Conservation (phyloP, 2,797 vertebrate genomes). For the Cryptoblepharus egeriae region DNA sequence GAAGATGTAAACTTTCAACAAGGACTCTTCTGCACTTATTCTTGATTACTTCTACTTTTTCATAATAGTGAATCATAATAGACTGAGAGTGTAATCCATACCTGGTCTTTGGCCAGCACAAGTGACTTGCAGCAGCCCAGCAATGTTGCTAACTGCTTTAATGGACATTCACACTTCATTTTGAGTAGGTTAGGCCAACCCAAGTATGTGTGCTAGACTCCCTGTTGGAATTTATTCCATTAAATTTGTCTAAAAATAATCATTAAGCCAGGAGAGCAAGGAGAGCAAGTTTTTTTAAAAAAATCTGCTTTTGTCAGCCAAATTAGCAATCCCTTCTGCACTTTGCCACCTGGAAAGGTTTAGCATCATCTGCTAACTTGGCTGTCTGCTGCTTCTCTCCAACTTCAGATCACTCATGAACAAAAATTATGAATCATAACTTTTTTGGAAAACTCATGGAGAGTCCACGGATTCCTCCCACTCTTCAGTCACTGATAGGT, state of each 20-base stretch:
- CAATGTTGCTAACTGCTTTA: no score
- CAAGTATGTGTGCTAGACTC: no score
- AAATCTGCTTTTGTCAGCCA: not conserved
- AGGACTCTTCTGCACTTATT: not conserved
- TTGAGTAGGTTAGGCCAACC: no score
- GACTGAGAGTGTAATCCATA: not conserved
- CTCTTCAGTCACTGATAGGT: no score
- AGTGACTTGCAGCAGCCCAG: no score
- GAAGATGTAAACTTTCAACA: conserved; percentile 3
- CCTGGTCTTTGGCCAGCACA: no score
- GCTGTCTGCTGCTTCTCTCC: no score
- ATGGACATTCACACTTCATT: no score
- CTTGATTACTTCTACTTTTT: not conserved
- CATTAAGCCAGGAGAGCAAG: not conserved
- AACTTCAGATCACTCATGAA: not conserved
- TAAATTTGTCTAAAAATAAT: not conserved
- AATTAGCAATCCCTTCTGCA: not conserved
- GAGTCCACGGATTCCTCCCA: not conserved
- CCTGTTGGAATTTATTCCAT: conserved; percentile 11
- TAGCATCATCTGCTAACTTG: no score
- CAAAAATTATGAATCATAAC: not conserved
- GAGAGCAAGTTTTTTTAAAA: not conserved
- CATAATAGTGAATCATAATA: conserved; percentile 6
- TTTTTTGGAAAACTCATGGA: no score
- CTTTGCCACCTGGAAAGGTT: no score